Conservation (phyloP, 2,113 vertebrate genomes). For the Uria lomvia region DNA sequence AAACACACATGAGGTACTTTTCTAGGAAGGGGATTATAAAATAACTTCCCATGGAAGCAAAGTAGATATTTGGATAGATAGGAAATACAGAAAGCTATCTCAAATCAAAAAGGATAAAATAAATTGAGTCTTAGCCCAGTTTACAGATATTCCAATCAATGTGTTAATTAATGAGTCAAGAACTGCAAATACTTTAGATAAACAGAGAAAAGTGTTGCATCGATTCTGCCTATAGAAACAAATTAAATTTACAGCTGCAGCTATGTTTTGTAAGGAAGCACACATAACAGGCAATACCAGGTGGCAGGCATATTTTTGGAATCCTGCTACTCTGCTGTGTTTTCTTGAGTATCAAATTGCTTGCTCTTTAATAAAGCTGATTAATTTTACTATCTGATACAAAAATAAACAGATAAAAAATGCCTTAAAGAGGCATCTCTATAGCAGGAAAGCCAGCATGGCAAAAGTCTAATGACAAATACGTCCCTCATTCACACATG, state of each 20-base stretch:
- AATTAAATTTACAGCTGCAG: conserved; percentile 22
- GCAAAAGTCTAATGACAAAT: neutral
- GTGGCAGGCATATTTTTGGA: conserved; percentile 23
- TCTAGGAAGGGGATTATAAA: neutral
- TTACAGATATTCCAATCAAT: neutral
- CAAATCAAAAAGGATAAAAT: neutral
- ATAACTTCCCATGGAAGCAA: neutral
- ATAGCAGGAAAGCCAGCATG: neutral
- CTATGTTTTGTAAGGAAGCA: neutral
- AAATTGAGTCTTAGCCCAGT: neutral
- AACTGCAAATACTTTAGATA: conserved; percentile 23
- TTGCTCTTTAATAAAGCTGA: conserved; percentile 37
- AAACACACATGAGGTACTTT: neutral
- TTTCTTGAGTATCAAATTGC: conserved; percentile 7
- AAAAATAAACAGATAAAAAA: conserved; percentile 25
- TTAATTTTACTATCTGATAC: conserved; percentile 26
- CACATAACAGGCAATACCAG: neutral
- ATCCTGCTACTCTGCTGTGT: neutral
- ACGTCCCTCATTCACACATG: neutral
- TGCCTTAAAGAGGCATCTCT: neutral
- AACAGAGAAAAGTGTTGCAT: conserved; percentile 5
- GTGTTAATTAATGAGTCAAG: conserved; percentile 17
- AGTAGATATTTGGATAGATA: neutral
- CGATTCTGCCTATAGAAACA: conserved; percentile 28
- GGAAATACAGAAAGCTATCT: neutral